Evolutionary conservation across 1,140 invertebrate species (phyloP).

Genomic region (Mycetomoellerius zeteki): DNA sequence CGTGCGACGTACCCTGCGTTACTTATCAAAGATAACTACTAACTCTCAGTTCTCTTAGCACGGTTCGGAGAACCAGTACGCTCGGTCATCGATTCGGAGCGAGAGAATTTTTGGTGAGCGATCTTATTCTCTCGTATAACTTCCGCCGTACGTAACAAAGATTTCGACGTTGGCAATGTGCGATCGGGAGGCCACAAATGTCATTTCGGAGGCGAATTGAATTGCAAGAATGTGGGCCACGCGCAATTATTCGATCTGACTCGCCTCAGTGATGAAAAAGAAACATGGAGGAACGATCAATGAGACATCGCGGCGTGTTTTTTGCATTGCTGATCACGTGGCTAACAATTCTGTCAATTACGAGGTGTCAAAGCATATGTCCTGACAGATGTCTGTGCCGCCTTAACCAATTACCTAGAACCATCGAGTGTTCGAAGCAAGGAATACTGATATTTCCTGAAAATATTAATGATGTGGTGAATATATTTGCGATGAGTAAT

Average conservation of each 20-base stretch:
- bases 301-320: neutral
- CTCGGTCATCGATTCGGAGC: conserved; percentile 47
- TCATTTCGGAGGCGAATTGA: neutral
- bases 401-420: conserved; percentile 68
- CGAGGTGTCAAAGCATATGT: conserved; percentile 61
- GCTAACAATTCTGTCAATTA: conserved; percentile 32
- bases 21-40: conserved; percentile 78
- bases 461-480: conserved; percentile 76
- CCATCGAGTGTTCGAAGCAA: conserved; percentile 73
- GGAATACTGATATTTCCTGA: conserved; percentile 73
- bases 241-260: conserved; percentile 33
- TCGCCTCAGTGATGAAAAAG: neutral
- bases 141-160: neutral
- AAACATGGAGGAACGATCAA: conserved; percentile 56
- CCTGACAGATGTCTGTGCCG: conserved; percentile 76
- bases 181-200: neutral
- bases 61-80: conserved; percentile 48
- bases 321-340: conserved; percentile 11
- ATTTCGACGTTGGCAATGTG: neutral
- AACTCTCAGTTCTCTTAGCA: conserved; percentile 72
- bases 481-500: conserved; percentile 32
- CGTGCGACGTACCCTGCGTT: conserved; percentile 65
- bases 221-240: conserved; percentile 46
- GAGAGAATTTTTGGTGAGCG: neutral
- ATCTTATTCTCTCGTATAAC: neutral